These are phyloP conservation scores for Spodoptera litura DNA, from an alignment of 1,140 invertebrate species.

Conservation along the genomic window DNA sequence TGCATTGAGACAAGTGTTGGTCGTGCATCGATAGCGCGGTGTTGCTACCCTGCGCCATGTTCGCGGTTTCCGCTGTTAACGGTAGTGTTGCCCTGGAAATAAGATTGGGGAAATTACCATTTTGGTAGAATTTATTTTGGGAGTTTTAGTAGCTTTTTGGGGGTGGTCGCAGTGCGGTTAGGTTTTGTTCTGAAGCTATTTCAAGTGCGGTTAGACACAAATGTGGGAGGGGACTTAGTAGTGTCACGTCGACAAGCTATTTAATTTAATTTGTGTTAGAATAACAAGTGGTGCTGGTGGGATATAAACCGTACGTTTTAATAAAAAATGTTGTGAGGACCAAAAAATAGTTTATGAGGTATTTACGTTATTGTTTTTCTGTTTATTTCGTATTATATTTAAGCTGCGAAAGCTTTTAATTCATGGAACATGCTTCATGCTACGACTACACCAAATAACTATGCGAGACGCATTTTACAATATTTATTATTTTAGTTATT, in stretches of 20 bases:
- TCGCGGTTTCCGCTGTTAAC: slow-evolving; percentile 88
- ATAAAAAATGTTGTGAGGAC: slow-evolving; percentile 46
- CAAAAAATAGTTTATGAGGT: slow-evolving; percentile 16
- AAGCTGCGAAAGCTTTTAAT: slow-evolving; percentile 32
- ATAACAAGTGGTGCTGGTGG: slow-evolving; percentile 82
- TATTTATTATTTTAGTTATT: not conserved
- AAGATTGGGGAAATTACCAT: slow-evolving; percentile 52
- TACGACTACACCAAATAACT: slow-evolving; percentile 24
- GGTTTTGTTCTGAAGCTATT: slow-evolving; percentile 59
- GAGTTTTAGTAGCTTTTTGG: slow-evolving; percentile 44
- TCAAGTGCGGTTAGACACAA: slow-evolving; percentile 77
- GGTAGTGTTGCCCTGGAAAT: slow-evolving; percentile 91
- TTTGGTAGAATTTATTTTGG: slow-evolving; percentile 45
- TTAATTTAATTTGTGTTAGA: slow-evolving; percentile 57
- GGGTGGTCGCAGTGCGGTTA: slow-evolving; percentile 69
- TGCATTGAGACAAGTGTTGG: slow-evolving; percentile 86
- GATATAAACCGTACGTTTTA: slow-evolving; percentile 48
- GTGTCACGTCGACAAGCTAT: slow-evolving; percentile 51
- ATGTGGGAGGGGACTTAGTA: slow-evolving; percentile 45
- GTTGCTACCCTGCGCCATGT: slow-evolving; percentile 85
- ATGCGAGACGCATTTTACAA: not conserved
- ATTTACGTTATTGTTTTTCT: slow-evolving; percentile 19
- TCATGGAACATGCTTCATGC: slow-evolving; percentile 43
- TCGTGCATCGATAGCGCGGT: slow-evolving; percentile 82
- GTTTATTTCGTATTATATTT: slow-evolving; percentile 31